phyloP scores from a whole-genome alignment of 2,888 invertebrate genomes.

The Drosophila kuntzei region DNA sequence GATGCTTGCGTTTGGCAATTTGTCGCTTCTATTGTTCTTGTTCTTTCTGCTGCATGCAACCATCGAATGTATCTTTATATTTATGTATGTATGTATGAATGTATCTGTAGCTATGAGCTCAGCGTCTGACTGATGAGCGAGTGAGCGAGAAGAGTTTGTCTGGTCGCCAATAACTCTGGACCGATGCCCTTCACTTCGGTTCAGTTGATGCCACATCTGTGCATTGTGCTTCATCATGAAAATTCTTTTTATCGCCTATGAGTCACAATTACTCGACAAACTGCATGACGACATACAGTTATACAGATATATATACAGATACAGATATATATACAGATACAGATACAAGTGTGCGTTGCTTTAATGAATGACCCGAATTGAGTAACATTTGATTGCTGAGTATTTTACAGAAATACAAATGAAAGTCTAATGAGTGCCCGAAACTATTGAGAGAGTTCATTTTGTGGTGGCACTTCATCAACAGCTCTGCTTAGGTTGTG shows the following conservation, averaged over 20 bases:
- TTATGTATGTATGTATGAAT: slow-evolving; percentile 24
- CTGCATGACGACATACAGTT: slow-evolving; percentile 29
- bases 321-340: slow-evolving; percentile 20
- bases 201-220: slow-evolving; percentile 41
- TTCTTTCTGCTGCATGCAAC: slow-evolving; percentile 45
- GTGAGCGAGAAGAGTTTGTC: slow-evolving; percentile 15
- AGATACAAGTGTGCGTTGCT: slow-evolving; percentile 15
- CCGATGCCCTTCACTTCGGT: slow-evolving; percentile 33
- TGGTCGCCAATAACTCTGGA: slow-evolving; percentile 4
- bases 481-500: slow-evolving; percentile 12
- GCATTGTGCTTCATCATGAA: slow-evolving; percentile 56
- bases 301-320: slow-evolving; percentile 17
- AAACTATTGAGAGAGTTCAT: slow-evolving; percentile 23
- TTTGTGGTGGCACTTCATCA: slow-evolving; percentile 24
- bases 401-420: slow-evolving; percentile 13
- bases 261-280: slow-evolving; percentile 43
- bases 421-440: slow-evolving; percentile 29
- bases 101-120: slow-evolving; percentile 40
- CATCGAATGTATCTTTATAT: slow-evolving; percentile 59
- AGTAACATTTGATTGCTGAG: slow-evolving; percentile 58
- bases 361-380: slow-evolving; percentile 67
- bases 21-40: slow-evolving; percentile 43
- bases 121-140: slow-evolving; percentile 62
- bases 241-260: slow-evolving; percentile 56
- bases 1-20: slow-evolving; percentile 52